phyloP scores from a whole-genome alignment of 2,797 vertebrate genomes.

The Morelia viridis region DNA sequence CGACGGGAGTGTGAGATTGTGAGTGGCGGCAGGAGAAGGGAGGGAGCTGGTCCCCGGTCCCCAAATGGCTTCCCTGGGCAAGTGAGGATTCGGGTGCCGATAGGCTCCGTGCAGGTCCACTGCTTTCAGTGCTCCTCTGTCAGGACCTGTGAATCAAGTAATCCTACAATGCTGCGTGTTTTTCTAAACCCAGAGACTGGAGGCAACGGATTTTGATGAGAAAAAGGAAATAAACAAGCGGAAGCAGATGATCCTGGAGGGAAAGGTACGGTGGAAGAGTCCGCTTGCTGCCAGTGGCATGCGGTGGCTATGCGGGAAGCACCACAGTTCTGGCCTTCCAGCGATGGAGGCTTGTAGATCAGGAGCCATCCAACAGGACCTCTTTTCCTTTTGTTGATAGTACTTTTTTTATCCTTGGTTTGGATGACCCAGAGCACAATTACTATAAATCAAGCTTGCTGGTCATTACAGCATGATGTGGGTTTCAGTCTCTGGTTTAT shows the following conservation, averaged over 20 bases:
- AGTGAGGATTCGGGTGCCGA: not conserved
- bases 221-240: conserved; percentile 95
- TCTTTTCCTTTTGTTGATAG: not conserved
- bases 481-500: not conserved
- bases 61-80: not conserved
- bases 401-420: not conserved
- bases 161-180: not conserved
- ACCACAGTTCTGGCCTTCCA: not conserved
- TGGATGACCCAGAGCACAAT: not conserved
- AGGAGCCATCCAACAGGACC: not conserved
- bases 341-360: not conserved
- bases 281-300: not conserved
- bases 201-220: conserved; percentile 90
- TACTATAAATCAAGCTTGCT: not conserved
- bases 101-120: not conserved
- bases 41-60: too few species aligned
- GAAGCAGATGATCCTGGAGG: conserved; percentile 94
- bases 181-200: conserved; percentile 80
- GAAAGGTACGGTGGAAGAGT: conserved; percentile 78
- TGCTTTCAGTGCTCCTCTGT: not conserved
- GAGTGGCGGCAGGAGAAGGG: conserved; percentile 42
- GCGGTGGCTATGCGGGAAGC: not conserved
- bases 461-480: not conserved
- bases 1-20: conserved; percentile 92
- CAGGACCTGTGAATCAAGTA: not conserved